These are phyloP conservation scores for Nemurella pictetii DNA, from an alignment of 2,888 invertebrate genomes.

Conservation along the genomic window DNA sequence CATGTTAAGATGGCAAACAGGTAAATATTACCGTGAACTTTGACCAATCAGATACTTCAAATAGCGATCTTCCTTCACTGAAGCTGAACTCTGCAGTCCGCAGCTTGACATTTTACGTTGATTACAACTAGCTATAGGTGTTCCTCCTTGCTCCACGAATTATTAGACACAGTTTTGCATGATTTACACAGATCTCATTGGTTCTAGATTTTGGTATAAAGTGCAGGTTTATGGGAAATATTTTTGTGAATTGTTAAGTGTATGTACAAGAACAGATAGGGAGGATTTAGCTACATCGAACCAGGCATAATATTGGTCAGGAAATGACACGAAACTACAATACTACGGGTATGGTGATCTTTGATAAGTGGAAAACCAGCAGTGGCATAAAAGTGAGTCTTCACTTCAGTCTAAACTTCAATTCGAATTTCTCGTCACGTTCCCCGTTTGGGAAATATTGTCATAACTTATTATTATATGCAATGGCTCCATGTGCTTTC, in stretches of 20 bases:
- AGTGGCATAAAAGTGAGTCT: background rate
- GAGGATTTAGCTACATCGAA: background rate
- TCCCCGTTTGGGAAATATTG: slow-evolving; percentile 36
- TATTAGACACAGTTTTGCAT: too few species aligned
- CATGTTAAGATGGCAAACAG: background rate
- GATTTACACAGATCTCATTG: too few species aligned
- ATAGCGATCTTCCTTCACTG: background rate
- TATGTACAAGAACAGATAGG: too few species aligned
- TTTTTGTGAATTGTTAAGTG: too few species aligned
- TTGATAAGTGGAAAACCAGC: background rate
- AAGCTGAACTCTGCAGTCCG: too few species aligned
- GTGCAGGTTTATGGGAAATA: too few species aligned
- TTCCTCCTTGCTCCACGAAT: too few species aligned
- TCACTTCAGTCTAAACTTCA: slow-evolving; percentile 22
- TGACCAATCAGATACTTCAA: background rate
- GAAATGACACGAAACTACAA: background rate
- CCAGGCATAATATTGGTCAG: background rate
- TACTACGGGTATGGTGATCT: too few species aligned
- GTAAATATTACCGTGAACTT: background rate
- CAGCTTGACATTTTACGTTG: too few species aligned
- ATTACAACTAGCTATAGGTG: too few species aligned
- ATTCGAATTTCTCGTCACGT: slow-evolving; percentile 36
- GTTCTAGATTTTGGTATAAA: too few species aligned
- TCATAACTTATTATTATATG: slow-evolving; percentile 36
- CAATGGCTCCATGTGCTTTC: background rate